Base-by-base conservation (phyloP, 92 coral and sea anemone species). In the Paramuricea clavata region DNA sequence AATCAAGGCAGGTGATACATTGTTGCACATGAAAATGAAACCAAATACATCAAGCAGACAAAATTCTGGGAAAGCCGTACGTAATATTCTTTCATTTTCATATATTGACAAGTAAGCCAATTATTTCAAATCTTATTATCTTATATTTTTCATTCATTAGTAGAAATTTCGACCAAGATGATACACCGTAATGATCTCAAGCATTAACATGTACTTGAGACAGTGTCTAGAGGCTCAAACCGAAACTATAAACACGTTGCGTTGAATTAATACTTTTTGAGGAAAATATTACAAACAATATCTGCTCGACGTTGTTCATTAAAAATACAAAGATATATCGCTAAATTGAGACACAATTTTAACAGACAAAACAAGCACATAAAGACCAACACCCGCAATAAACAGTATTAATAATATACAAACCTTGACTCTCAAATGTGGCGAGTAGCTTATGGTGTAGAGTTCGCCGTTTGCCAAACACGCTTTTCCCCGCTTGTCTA, bases 341-440 rank as follows among this genome's bases (percentile, higher is more conserved):
- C 75, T 43, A 8, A 57, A 57, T 19, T 12, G 22, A 30, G 74
- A 9, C 23, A 19, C 19, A 54, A 3, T 54, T 65, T 65, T 11
- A 65, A 65, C 16, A 0, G 54, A 41, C 13, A 72, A 33, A 31
- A 72, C 19, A 72, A 44, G 33, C 54, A 28, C 11, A 31, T 44
- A n/a, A 39, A 39, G 2, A 10, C 50, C 22, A 30, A n/a, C 32
- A 9, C 17, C n/a, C 28, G n/a, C n/a, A n/a, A n/a, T n/a, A n/a
- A n/a, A n/a, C n/a, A n/a, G n/a, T n/a, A n/a, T n/a, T n/a, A n/a
- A n/a, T 10, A 54, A 0, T 17, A 26, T 64, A 21, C 72, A 60
- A 70, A 88, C 91, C 91, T 82, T 52, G 16, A 88, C 91, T 82
- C 79, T 75, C 49, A 88, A 74, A 42, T 78, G 77, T 23, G 56